Conservation (phyloP, 2,888 invertebrate species). For the Drosophila neonasuta region DNA sequence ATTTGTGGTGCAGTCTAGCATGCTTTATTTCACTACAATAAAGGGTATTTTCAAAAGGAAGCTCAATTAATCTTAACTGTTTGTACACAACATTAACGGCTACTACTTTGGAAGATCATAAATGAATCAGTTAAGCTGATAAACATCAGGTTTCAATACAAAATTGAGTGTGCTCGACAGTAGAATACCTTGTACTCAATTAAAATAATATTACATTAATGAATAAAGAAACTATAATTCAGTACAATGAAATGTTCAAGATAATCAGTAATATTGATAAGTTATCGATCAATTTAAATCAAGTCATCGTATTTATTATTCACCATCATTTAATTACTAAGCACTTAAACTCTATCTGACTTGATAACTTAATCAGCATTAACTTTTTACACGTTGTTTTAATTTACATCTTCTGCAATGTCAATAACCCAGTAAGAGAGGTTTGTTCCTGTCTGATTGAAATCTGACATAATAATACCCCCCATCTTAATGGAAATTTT, state of each 20-base stretch:
- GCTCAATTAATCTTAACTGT: background rate
- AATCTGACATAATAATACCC: background rate
- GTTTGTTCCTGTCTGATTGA: background rate
- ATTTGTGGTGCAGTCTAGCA: no score
- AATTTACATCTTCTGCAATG: background rate
- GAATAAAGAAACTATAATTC: no score
- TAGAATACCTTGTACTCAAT: background rate
- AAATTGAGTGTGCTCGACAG: background rate
- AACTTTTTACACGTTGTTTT: background rate
- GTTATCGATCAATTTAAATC: no score
- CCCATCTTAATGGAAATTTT: background rate
- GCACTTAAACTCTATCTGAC: background rate
- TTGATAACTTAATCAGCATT: background rate
- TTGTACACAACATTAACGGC: background rate
- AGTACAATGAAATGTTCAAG: no score
- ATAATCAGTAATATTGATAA: no score
- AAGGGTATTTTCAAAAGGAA: background rate
- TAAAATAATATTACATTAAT: background rate
- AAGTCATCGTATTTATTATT: no score
- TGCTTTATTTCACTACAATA: background rate
- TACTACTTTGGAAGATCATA: background rate
- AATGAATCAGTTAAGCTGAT: background rate
- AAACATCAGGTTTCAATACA: background rate
- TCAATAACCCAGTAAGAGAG: background rate
- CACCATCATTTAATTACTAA: background rate